These are phyloP conservation scores for Aplidium turbinatum DNA, from an alignment of 23 tunicate species.

Conservation along the genomic window DNA sequence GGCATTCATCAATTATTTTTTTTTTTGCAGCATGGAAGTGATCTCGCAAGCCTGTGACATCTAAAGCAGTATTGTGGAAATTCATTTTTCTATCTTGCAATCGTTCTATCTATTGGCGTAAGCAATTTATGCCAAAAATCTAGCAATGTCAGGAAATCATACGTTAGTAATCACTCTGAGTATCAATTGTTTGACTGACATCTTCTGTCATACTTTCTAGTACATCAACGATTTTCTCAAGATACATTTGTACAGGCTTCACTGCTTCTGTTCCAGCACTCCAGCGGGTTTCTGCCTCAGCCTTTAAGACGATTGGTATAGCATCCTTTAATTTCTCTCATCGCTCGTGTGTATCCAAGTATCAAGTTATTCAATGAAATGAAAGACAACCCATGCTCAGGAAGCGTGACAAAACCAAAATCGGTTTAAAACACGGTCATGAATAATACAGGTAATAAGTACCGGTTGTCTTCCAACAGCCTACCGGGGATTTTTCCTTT, in stretches of 20 bases:
- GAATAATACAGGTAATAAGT: no score
- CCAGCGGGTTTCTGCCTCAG: slow-evolving; percentile 26
- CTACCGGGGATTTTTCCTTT: no score
- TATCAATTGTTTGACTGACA: slow-evolving; percentile 11
- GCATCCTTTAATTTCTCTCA: no score
- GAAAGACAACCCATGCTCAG: no score
- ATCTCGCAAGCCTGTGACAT: slow-evolving; percentile 6
- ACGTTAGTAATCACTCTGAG: slow-evolving; percentile 16
- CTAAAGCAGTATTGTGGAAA: slow-evolving; percentile 17
- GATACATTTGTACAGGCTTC: slow-evolving; percentile 17
- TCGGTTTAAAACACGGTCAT: no score
- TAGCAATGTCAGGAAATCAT: slow-evolving; percentile 10
- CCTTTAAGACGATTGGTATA: slow-evolving; percentile 3
- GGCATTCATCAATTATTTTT: slow-evolving; percentile 14
- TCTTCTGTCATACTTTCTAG: slow-evolving; percentile 10
- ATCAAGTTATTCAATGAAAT: no score
- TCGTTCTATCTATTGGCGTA: slow-evolving; percentile 22
- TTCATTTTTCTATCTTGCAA: slow-evolving; percentile 5
- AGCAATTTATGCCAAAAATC: slow-evolving; percentile 5
- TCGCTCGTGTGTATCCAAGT: no score
- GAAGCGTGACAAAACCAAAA: no score
- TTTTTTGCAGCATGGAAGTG: slow-evolving; percentile 10
- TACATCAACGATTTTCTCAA: slow-evolving; percentile 21
- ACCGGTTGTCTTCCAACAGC: no score
- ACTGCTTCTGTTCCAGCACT: slow-evolving; percentile 20